phyloP scores from a whole-genome alignment of 2,888 invertebrate genomes.

The Molanna angustata region DNA sequence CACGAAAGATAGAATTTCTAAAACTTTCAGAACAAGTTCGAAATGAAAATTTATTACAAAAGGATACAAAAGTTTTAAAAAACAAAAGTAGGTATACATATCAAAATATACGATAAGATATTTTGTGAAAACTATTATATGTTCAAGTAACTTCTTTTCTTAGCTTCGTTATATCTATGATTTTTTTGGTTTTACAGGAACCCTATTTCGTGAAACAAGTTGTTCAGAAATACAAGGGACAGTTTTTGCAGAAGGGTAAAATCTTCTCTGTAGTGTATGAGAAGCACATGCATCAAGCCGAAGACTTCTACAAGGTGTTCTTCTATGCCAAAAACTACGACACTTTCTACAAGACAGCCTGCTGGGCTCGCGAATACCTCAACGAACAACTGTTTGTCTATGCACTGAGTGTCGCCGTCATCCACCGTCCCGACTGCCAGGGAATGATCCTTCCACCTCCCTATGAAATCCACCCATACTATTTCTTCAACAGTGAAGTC shows the following conservation, averaged over 20 bases:
- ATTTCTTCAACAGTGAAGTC: constrained; percentile 66
- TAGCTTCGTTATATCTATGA: no score
- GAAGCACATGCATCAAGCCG: constrained; percentile 59
- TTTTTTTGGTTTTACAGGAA: no score
- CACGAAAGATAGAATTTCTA: no score
- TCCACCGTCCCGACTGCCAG: constrained; percentile 62
- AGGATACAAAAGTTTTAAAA: no score
- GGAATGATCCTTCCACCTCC: constrained; percentile 65
- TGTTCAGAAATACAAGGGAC: constrained; percentile 51
- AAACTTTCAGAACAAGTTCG: no score
- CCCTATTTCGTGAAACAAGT: constrained; percentile 54
- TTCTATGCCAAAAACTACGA: constrained; percentile 68
- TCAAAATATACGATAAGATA: no score
- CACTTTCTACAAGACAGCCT: constrained; percentile 66
- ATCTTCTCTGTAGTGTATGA: constrained; percentile 57
- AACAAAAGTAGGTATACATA: no score
- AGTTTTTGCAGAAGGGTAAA: constrained; percentile 56
- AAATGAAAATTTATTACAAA: no score
- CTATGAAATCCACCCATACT: constrained; percentile 71
- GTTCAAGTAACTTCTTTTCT: no score
- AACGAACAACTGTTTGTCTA: constrained; percentile 71
- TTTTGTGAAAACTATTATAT: no score
- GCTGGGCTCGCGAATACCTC: constrained; percentile 63
- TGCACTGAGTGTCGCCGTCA: constrained; percentile 60
- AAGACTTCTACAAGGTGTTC: constrained; percentile 63